These are phyloP conservation scores for Laothoe populi DNA, from an alignment of 2,888 invertebrate genomes.

Conservation along the genomic window DNA sequence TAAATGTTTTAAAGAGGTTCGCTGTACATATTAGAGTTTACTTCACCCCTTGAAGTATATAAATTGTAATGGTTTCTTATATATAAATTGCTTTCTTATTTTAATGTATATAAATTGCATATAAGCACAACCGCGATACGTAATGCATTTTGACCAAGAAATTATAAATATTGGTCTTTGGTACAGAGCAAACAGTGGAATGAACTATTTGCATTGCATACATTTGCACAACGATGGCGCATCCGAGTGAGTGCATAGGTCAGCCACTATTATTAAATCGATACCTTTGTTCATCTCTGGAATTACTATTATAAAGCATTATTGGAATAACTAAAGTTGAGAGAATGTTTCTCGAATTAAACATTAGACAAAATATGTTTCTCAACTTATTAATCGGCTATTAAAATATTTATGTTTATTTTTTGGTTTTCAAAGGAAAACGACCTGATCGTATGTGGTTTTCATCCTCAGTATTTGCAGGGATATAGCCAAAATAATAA, in stretches of 20 bases:
- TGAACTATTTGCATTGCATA: constrained; percentile 11
- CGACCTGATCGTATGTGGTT: no score
- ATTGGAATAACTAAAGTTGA: not conserved
- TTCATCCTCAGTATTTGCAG: no score
- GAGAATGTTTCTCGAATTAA: not conserved
- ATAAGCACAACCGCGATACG: not conserved
- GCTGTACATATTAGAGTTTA: no score
- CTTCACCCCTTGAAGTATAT: no score
- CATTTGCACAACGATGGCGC: constrained; percentile 15
- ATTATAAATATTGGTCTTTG: not conserved
- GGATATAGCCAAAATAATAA: no score
- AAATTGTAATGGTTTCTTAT: no score
- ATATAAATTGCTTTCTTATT: no score
- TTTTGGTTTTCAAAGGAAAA: no score
- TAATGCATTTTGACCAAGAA: not conserved
- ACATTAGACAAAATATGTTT: no score
- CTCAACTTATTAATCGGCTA: not conserved
- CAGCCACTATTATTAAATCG: not conserved
- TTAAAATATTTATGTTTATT: no score
- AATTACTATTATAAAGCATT: not conserved
- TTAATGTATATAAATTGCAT: not conserved
- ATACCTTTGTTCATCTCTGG: not conserved
- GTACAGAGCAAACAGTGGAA: not conserved
- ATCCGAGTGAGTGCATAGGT: constrained; percentile 15
- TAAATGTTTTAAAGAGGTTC: no score